phyloP scores from a whole-genome alignment of 2,113 vertebrate species.

The Aegypius monachus region DNA sequence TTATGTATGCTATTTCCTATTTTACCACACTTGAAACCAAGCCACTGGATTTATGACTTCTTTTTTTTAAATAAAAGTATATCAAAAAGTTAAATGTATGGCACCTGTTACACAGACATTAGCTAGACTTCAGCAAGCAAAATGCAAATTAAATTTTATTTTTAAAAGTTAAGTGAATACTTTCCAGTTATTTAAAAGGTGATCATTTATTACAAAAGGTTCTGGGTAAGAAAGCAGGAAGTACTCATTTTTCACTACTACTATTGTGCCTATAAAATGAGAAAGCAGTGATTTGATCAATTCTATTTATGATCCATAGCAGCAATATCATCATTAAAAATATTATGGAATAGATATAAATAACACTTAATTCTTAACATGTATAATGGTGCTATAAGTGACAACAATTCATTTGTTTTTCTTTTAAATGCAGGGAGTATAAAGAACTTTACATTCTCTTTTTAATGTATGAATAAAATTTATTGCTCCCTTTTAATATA shows the following conservation, averaged over 20 bases:
- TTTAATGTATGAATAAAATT: conserved; percentile 54
- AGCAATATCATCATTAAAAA: conserved; percentile 43
- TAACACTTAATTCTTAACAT: conserved; percentile 34
- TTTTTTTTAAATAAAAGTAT: not conserved
- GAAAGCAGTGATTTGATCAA: conserved; percentile 10
- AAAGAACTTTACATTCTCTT: conserved; percentile 69
- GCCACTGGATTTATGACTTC: not conserved
- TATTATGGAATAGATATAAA: conserved; percentile 52
- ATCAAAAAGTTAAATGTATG: not conserved
- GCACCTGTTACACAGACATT: not conserved
- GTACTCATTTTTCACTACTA: not conserved
- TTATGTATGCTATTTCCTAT: not conserved
- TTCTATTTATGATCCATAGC: conserved; percentile 39
- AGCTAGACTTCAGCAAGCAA: conserved; percentile 12
- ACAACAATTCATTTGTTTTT: not conserved
- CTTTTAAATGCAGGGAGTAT: conserved; percentile 66
- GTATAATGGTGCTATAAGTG: conserved; percentile 27
- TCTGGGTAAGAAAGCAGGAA: not conserved
- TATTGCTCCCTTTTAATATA: conserved; percentile 62
- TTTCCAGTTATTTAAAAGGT: conserved; percentile 1
- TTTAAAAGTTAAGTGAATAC: not conserved
- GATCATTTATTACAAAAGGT: not conserved
- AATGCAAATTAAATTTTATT: conserved; percentile 14
- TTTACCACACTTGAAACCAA: conserved; percentile 8
- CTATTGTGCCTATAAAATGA: conserved; percentile 14